Base-by-base conservation (phyloP, 2,888 invertebrate species). In the Tetragonisca angustula region DNA sequence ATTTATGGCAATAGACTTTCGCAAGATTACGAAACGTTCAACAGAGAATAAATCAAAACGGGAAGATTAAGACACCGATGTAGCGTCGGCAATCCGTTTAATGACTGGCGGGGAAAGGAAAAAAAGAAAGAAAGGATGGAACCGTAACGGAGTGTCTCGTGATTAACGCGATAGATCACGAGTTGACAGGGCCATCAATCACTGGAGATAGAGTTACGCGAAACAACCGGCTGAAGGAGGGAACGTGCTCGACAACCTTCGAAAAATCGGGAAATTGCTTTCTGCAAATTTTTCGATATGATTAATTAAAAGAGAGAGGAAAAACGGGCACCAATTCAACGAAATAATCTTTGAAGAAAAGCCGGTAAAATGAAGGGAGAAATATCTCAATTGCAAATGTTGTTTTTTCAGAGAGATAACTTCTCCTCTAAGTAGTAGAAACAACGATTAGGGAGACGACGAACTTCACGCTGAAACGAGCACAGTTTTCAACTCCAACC, bases 101-200 rank as follows among this genome's bases (percentile, higher is more conserved):
- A 69, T 43, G 69, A 65, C 62, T 59, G 62, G 3, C 27, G 52
- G 9, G 27, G 13, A 0, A n/a, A 36, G 36, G 4, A 4, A 4
- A 9, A 13, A 27, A 27, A 73, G 32, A 19, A 19, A 62, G 19
- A 62, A n/a, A 76, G 81, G 73, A 79, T 72, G 69, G 64, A 68
- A 75, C 72, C 15, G 76, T 54, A 67, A 82, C 64, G 24, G 61
- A 70, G 68, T 74, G 49, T 49, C 74, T 71, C 76, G 70, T 69
- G 84, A 84, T 84, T 83, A 84, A 79, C 82, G 69, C 83, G 82
- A 78, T 79, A 79, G 79, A 84, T 82, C 82, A 74, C 72, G n/a
- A 0, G 59, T 54, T 64, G 74, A 72, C 54, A 19, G 43, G 43
- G 27, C 52, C 52, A 83, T 84, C 82, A 69, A 84, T 84, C 84